Conservation (phyloP, 2,797 vertebrate genomes). For the Sebastes cheni region DNA sequence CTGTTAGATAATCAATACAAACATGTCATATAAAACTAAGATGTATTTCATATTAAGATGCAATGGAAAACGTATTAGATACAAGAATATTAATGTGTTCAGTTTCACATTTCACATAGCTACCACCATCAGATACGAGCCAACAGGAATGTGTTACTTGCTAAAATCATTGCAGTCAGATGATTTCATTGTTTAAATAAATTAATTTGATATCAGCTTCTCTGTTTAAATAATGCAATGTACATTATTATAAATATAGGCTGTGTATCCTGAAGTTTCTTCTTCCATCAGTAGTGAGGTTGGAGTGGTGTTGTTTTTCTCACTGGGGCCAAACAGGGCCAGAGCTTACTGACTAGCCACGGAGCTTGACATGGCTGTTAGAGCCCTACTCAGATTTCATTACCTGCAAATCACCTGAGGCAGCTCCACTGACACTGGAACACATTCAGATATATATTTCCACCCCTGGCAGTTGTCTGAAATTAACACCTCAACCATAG, state of each 20-base stretch:
- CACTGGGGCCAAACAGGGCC: background rate
- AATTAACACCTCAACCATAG: constrained; percentile 8
- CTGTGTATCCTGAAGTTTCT: background rate
- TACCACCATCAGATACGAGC: background rate
- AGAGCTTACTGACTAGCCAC: constrained; percentile 20
- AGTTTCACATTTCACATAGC: background rate
- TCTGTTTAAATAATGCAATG: background rate
- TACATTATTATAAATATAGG: background rate
- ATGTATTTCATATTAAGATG: background rate
- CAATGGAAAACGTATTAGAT: background rate
- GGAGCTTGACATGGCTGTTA: background rate
- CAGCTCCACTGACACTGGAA: background rate
- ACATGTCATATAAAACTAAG: background rate
- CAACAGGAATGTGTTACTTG: background rate
- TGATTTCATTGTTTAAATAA: background rate
- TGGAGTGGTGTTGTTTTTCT: constrained; percentile 9
- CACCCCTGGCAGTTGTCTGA: background rate
- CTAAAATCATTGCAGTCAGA: background rate
- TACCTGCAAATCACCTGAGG: constrained; percentile 14
- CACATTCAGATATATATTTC: background rate
- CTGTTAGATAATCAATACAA: constrained; percentile 3
- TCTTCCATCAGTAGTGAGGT: background rate
- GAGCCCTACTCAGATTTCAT: constrained; percentile 34
- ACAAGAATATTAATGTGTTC: background rate
- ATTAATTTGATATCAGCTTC: background rate